Percentiles rank a stretch among this genome's conserved stretches.
Evolutionary conservation across 2,888 invertebrate species (phyloP).

Genomic region (Erebia epiphron): DNA sequence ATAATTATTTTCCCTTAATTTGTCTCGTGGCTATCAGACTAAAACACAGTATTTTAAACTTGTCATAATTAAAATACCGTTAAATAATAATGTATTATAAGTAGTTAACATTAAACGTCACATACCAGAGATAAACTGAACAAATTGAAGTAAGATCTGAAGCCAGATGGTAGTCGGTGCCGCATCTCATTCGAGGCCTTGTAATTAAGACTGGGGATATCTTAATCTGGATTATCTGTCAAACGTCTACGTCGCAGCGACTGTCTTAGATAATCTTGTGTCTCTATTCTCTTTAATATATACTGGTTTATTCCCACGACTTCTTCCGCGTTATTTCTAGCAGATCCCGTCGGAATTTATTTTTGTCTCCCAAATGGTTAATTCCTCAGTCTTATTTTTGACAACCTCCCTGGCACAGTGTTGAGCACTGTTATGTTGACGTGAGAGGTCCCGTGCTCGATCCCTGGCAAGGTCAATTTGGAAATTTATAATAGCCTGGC

Average conservation of each 20-base stretch:
- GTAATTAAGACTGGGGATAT: slow-evolving; percentile 44
- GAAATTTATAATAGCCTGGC: too few species aligned
- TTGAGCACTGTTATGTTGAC: too few species aligned
- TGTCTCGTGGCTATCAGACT: not conserved
- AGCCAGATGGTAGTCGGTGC: slow-evolving; percentile 4
- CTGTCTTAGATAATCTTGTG: slow-evolving; percentile 14
- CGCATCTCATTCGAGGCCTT: slow-evolving; percentile 17
- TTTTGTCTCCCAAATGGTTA: too few species aligned
- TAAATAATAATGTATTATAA: not conserved
- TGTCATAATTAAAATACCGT: not conserved
- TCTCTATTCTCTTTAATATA: not conserved
- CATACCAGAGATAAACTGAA: not conserved
- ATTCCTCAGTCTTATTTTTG: too few species aligned
- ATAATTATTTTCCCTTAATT: too few species aligned
- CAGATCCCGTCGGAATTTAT: too few species aligned
- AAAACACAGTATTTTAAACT: not conserved
- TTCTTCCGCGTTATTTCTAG: too few species aligned
- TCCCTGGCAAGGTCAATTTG: too few species aligned
- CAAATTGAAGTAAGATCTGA: not conserved
- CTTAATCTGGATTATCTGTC: slow-evolving; percentile 52
- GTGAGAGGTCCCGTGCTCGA: too few species aligned
- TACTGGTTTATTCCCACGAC: not conserved
- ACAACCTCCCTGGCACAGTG: too few species aligned
- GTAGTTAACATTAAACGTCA: not conserved
- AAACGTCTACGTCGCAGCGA: slow-evolving; percentile 45